Conservation (phyloP, 35 echinoderm and acorn worm species). For the Heliocidaris erythrogramma region DNA sequence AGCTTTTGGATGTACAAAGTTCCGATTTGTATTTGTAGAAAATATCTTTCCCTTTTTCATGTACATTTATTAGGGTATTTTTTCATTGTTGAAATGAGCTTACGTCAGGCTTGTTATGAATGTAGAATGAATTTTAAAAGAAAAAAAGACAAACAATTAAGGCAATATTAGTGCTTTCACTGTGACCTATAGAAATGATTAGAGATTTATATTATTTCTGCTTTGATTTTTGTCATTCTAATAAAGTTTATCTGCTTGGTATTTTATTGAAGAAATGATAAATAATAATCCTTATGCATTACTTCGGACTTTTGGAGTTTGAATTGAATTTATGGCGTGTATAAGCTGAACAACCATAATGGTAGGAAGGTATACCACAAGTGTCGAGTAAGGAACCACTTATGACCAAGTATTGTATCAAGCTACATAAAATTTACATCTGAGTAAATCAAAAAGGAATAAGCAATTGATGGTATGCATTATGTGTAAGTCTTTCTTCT, state of each 20-base stretch:
- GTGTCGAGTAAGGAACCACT: too few species aligned
- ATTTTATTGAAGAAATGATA: too few species aligned
- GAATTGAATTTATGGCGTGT: too few species aligned
- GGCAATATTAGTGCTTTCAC: not conserved
- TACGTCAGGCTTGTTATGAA: not conserved
- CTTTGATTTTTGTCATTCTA: not conserved
- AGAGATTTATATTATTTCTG: not conserved
- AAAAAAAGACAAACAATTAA: not conserved
- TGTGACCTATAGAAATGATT: not conserved
- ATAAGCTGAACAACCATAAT: too few species aligned
- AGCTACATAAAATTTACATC: too few species aligned
- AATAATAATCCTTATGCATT: too few species aligned
- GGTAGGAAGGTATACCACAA: too few species aligned
- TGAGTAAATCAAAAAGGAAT: too few species aligned
- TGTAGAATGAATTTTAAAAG: not conserved
- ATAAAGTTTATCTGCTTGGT: not conserved
- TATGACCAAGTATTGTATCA: too few species aligned
- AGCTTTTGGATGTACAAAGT: not conserved
- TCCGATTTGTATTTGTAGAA: slow-evolving; percentile 2
- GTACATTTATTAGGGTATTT: not conserved
- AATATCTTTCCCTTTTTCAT: not conserved
- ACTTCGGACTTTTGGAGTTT: too few species aligned
- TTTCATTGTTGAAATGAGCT: not conserved
- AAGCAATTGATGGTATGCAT: too few species aligned
- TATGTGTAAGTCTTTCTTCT: too few species aligned